Base-by-base conservation (phyloP, 2,113 vertebrate species). In the Azemiops feae region DNA sequence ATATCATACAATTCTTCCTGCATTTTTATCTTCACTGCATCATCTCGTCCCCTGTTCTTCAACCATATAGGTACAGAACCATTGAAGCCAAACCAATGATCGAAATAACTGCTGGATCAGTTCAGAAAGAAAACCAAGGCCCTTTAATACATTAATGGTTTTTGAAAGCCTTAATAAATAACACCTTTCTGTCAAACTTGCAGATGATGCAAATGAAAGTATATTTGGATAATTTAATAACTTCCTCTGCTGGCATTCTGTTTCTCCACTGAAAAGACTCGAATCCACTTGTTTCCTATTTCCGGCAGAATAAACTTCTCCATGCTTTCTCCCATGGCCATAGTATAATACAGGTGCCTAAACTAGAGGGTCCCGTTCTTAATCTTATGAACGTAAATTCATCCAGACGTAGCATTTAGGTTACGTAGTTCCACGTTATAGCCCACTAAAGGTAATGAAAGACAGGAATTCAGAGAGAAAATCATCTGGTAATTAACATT, bases 401-500 rank as follows among this genome's bases (percentile, higher is more conserved):
- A 34, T 69, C 4, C 34, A 50, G n/a, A 47, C 86, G 22, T 47
- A 50, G 5, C 6, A 25, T 27, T 25, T 11, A 86, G 88, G 12
- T 25, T 50, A 50, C 22, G 11, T 47, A 12, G 4, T 34, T 34
- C 55, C 6, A 7, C 0, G 47, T 90, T 43, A 90, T 69, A 6
- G 39, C 34, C 43, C 81, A 69, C 74, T 91, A 92, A 60, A 54
- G 54, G 87, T 34, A 92, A 25, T 23, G 43, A 18, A 64, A 5
- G 69, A 85, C 43, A 1, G 25, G 25, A 43, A 52, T 11, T 9
- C n/a, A 12, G 69, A 14, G 60, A 69, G 52, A 30, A 50, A 53
- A 27, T n/a, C 50, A 47, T 16, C 9, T 89, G 52, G 89, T 52
- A 91, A 91, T 92, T 91, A 92, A 64, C 34, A 92, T 89, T 92